Percentiles rank a stretch among this genome's conserved stretches.
Conservation (phyloP, 2,888 invertebrate species). For the Eilema depressum region DNA sequence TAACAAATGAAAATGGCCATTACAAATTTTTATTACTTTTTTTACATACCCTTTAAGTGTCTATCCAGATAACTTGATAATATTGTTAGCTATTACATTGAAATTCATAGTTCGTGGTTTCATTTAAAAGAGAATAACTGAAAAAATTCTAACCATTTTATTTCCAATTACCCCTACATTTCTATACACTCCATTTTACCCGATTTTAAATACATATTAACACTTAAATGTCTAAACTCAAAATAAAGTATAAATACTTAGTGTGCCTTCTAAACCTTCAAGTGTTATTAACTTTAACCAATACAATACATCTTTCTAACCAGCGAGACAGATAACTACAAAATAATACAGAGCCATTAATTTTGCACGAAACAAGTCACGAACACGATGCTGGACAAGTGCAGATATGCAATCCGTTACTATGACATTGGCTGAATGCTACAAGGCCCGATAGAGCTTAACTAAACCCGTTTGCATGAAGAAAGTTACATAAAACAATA, state of each 20-base stretch:
- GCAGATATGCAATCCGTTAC: constrained; percentile 23
- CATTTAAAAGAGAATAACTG: too few relatives aligned
- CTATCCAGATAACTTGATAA: too few relatives aligned
- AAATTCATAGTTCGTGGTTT: too few relatives aligned
- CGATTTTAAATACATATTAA: not conserved
- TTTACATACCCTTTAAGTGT: too few relatives aligned
- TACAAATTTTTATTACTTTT: too few relatives aligned
- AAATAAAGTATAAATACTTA: not conserved
- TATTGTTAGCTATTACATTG: too few relatives aligned
- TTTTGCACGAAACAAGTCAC: constrained; percentile 20
- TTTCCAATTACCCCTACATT: too few relatives aligned
- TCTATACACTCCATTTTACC: not conserved
- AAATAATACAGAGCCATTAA: constrained; percentile 7
- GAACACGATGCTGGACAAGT: not conserved
- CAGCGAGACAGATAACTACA: not conserved
- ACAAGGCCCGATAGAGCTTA: constrained; percentile 17
- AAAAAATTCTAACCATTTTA: too few relatives aligned
- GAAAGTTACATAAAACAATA: constrained; percentile 37
- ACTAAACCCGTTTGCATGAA: constrained; percentile 34
- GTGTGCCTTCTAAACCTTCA: not conserved
- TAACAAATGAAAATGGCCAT: too few relatives aligned
- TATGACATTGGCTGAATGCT: constrained; percentile 34
- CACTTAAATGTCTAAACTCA: not conserved
- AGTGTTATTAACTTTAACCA: not conserved
- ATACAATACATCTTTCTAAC: not conserved